Evolutionary conservation across 2,113 vertebrate genomes (phyloP), one percentile per base, ranked within the genome.

Genomic region (Hypocryptadius cinnamomeus): DNA sequence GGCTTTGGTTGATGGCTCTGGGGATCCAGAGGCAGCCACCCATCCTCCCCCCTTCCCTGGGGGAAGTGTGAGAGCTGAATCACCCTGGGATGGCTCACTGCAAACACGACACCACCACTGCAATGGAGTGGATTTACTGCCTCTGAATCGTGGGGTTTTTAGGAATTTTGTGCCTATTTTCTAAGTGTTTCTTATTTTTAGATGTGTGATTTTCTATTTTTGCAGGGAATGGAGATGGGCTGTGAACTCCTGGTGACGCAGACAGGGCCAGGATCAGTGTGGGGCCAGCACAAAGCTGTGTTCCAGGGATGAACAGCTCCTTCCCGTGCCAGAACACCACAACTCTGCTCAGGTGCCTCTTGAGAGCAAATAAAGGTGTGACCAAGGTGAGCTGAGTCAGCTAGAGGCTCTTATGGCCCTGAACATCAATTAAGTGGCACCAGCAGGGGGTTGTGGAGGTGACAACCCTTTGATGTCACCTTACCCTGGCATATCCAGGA

Each of bases 281-380:
- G 24, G 57, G 4, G 80, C 54, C 4, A 27, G 40, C 6, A 60
- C 54, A 25, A 24, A 63, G 61, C 56, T 0, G 1, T 0, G 25
- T 4, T 20, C n/a, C 19, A 20, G 1, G 2, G 45, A 19, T 2
- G 50, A 84, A 54, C 15, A 28, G 71, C 33, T 31, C 6, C 9
- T 64, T 25, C 63, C 61, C 0, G 0, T 5, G 71, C 42, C 71
- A 40, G 2, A 57, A 10, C 31, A 3, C 3, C 0, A 4, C 0
- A 35, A 1, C 2, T 5, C 0, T 27, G 85, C 70, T 86, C 83
- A 44, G 33, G 28, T 21, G n/a, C 53, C 30, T 79, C 13, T 33
- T 5, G 37, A 60, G 42, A 57, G 19, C 22, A 33, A 60, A 64
- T 1, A 33, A 64, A 84, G 31, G 28, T 5, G 23, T 21, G 11